Base-by-base conservation (phyloP, 2,797 vertebrate genomes). In the Karalla daura region DNA sequence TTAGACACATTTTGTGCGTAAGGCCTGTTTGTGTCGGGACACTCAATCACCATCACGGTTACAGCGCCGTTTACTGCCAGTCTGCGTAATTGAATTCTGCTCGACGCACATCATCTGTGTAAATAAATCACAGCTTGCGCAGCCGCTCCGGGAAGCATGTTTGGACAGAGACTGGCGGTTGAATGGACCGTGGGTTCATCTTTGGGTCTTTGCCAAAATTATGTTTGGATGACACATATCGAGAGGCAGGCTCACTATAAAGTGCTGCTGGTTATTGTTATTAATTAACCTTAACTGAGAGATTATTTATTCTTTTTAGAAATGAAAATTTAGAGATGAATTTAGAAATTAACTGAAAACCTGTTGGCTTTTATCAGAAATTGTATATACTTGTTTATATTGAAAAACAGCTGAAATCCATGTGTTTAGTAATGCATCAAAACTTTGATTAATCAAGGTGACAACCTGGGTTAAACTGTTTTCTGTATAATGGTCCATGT, bases 61-160 rank as follows among this genome's bases (percentile, higher is more conserved):
- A 51, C 23, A 66, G 53, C 46, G 3, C 30, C 36, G 28, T 80
- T 77, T 84, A 49, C 56, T 59, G 47, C 39, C 52, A 66, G 69
- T 21, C 50, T 49, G 44, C 2, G 21, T 81, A 76, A 89, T 81
- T 84, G 62, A 77, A 74, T 89, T 79, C 54, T 60, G 32, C 55
- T 79, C 49, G 32, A 36, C 67, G 66, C 72, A 61, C 69, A 66
- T 80, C 50, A 63, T 79, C 66, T 58, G 52, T 60, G 54, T n/a
- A 78, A 82, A 83, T 80, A 79, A 80, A 80, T 81, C 70, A 64
- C 7, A n/a, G 47, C 52, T 25, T 15, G 47, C 53, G 32, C 47
- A 36, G 68, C 21, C 5, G 41, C 62, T 63, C 18, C 49, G 67
- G 39, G 2, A 7, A 47, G 61, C 63, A 66, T 66, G 64, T 80